Percentiles rank a stretch among this genome's conserved stretches.
Conservation (phyloP, 2,797 vertebrate species). For the Gorsachius magnificus region DNA sequence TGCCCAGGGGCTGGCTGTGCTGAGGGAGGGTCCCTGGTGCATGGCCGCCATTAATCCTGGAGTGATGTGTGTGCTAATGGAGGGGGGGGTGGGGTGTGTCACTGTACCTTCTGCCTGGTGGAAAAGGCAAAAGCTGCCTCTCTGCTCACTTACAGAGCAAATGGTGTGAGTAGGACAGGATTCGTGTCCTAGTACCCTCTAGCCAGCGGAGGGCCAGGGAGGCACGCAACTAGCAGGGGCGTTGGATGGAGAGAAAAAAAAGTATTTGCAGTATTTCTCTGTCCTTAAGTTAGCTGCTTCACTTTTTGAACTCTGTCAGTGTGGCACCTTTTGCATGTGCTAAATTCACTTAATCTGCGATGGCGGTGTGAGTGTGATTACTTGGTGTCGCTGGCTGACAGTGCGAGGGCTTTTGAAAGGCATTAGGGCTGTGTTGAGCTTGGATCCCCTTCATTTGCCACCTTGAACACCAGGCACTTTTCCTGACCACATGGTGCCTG, state of each 20-base stretch:
- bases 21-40: neutral
- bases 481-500: neutral
- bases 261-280: neutral
- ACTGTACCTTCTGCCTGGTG: neutral
- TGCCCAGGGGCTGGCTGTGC: neutral
- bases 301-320: neutral
- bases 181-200: neutral
- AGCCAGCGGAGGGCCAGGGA: neutral
- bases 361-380: neutral
- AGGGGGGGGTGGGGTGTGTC: too few relatives aligned
- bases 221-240: neutral
- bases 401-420: neutral
- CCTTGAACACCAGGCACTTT: neutral
- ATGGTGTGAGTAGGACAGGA: neutral
- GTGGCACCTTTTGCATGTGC: neutral
- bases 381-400: neutral
- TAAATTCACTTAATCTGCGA: neutral
- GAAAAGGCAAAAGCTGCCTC: neutral
- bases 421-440: fast-evolving
- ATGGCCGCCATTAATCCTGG: neutral
- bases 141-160: neutral
- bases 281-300: neutral
- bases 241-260: neutral
- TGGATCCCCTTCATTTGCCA: neutral
- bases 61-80: neutral